Percentiles rank a stretch among this genome's conserved stretches.
phyloP scores from a whole-genome alignment of 2,797 vertebrate species.

The Falco novaeseelandiae region DNA sequence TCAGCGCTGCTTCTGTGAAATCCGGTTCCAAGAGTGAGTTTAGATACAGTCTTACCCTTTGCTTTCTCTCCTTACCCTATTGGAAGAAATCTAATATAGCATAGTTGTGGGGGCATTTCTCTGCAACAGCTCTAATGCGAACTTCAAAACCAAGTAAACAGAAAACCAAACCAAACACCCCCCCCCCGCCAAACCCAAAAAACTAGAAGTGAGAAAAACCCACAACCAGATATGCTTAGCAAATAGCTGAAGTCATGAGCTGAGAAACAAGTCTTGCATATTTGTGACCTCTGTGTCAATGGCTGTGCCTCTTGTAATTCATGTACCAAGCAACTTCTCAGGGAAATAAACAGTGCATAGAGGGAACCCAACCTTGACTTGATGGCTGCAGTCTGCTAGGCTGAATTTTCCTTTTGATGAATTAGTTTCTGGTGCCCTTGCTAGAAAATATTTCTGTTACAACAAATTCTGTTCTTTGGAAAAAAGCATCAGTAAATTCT shows the following conservation, averaged over 20 bases:
- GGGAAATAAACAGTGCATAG: background rate
- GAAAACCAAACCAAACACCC: background rate
- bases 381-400: background rate
- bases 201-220: background rate
- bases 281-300: background rate
- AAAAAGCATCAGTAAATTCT: background rate
- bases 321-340: background rate
- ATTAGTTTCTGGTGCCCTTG: background rate
- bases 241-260: background rate
- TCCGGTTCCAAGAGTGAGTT: background rate
- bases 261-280: background rate
- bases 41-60: background rate
- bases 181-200: background rate
- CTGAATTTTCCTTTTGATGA: background rate
- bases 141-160: background rate
- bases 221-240: background rate
- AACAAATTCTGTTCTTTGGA: background rate
- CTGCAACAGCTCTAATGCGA: background rate
- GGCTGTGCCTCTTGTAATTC: background rate
- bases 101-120: background rate
- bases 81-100: background rate
- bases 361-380: background rate
- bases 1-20: background rate
- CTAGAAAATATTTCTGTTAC: background rate
- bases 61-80: background rate